Base-by-base conservation (phyloP, 2,113 vertebrate species). In the Pitta sordida region DNA sequence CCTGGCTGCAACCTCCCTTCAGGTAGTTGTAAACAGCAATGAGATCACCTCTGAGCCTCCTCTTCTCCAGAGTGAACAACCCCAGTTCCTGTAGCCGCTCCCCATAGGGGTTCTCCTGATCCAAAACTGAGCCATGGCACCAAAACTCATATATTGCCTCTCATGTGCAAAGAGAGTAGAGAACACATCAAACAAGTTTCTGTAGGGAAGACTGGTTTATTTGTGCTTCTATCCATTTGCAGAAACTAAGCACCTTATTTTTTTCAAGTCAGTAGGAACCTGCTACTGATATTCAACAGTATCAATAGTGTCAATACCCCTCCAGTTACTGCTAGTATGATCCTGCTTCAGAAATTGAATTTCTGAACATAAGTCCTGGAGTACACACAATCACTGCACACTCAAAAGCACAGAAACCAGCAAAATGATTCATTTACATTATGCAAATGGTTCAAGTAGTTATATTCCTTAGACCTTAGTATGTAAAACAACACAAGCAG, bases 331-430 rank as follows among this genome's bases (percentile, higher is more conserved):
- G 37, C 12, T 49, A 83, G 2, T 26, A 39, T 2, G 8, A 21
- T 91, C 32, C 32, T 49, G 4, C 12, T 77, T 34, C 59, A 36
- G 55, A 37, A 83, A 88, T 69, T 53, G 49, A 43, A 53, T 55
- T 34, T 0, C 0, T 30, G 10, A 88, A 59, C 10, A 1, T 0
- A 4, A 53, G n/a, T 63, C 37, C 13, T 23, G 55, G 8, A 65
- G 49, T 18, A 69, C 21, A 55, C 9, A 63, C 12, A 79, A n/a
- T 14, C 67, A 46, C 0, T 43, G 67, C 44, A 80, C 14, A 43
- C 34, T 69, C 53, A 88, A 46, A 46, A 92, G 39, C 23, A 67
- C 0, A 55, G 56, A 92, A 83, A 77, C 37, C 41, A 80, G 34
- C 32, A 60, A 51, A 90, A 90, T 39, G 5, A 52, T n/a, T 82